phyloP scores from a whole-genome alignment of 2,888 invertebrate genomes.

The Hesperia comma region DNA sequence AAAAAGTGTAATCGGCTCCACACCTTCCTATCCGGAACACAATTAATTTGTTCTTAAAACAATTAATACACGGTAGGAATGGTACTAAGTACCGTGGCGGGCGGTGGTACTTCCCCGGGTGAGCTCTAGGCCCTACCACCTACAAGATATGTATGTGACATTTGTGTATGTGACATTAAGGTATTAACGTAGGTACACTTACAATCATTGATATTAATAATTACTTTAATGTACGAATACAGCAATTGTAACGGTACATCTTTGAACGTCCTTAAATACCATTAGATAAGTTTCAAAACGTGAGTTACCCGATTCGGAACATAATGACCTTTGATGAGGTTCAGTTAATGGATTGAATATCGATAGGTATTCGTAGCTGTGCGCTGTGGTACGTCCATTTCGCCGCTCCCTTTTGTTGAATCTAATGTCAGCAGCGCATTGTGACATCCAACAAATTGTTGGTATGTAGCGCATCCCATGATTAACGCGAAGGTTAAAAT shows the following conservation, averaged over 20 bases:
- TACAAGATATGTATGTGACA: no score
- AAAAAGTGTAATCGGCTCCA: no score
- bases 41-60: no score
- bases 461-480: neutral
- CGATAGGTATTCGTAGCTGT: conserved; percentile 15
- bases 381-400: conserved; percentile 17
- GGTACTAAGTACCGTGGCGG: no score
- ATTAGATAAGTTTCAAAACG: conserved; percentile 32
- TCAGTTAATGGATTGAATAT: conserved; percentile 23
- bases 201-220: conserved; percentile 2
- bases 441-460: conserved; percentile 30
- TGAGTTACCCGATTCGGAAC: conserved; percentile 31
- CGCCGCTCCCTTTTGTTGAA: conserved; percentile 12
- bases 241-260: conserved; percentile 8
- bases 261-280: conserved; percentile 28
- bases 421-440: conserved; percentile 29
- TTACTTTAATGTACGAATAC: conserved; percentile 18
- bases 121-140: no score
- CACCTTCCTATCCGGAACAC: no score
- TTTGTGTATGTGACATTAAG: no score
- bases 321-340: conserved; percentile 28
- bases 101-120: no score
- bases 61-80: no score
- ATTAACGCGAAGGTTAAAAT: neutral
- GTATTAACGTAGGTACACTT: no score